Conservation (phyloP, 2,113 vertebrate species). For the Mormyrus lacerda region DNA sequence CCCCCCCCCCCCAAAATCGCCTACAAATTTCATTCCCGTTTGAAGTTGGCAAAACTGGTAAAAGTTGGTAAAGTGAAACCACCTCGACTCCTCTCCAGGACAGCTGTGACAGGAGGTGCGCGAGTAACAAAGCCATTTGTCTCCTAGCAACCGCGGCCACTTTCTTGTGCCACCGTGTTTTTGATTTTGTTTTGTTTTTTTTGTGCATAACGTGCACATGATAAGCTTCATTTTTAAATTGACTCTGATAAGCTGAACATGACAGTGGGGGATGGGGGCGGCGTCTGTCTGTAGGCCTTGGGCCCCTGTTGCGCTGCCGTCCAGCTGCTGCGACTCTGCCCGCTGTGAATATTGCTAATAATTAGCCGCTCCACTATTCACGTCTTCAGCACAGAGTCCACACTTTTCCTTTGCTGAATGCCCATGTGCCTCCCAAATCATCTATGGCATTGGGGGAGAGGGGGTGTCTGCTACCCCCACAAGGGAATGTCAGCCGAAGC, state of each 20-base stretch:
- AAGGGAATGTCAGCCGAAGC: not conserved
- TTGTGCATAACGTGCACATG: not conserved
- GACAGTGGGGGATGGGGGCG: constrained; percentile 26
- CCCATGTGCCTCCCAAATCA: not conserved
- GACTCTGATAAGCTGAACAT: constrained; percentile 29
- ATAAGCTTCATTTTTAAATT: constrained; percentile 22
- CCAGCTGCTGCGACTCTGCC: constrained; percentile 14
- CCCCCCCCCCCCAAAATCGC: constrained; percentile 7
- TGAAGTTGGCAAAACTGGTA: constrained; percentile 37
- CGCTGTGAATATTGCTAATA: not conserved
- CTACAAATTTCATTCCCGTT: constrained; percentile 38
- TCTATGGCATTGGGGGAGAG: not conserved
- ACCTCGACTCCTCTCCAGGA: not conserved
- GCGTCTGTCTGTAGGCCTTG: constrained; percentile 36
- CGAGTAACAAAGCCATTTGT: constrained; percentile 37
- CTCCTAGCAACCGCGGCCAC: constrained; percentile 39
- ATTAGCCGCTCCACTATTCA: not conserved
- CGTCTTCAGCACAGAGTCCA: constrained; percentile 8
- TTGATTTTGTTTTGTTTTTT: not conserved
- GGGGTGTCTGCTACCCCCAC: not conserved
- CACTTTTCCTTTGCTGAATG: not conserved
- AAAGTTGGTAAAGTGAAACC: constrained; percentile 31
- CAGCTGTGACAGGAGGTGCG: constrained; percentile 33
- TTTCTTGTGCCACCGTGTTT: not conserved
- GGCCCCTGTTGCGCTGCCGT: constrained; percentile 8